A percentile compares a stretch with the other conserved stretches of the same genome.
phyloP scores from a whole-genome alignment of 2,888 invertebrate genomes.

The Spatulosminthurus flaviceps region DNA sequence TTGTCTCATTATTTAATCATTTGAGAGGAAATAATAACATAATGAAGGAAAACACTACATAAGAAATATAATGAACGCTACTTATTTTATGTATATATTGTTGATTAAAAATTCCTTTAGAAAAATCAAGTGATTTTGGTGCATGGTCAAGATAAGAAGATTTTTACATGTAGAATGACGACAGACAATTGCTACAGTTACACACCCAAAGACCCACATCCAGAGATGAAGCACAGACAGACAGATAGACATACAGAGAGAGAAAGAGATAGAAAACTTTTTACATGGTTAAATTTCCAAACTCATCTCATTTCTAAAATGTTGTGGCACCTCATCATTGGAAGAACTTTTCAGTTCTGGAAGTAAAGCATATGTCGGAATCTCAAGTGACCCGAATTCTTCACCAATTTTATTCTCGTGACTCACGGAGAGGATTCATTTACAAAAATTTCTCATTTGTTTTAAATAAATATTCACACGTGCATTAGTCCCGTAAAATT shows the following conservation, averaged over 20 bases:
- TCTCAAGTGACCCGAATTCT: background rate
- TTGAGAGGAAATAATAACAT: too few relatives aligned
- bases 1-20: too few relatives aligned
- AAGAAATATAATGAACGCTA: too few relatives aligned
- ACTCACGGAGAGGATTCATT: slow-evolving; percentile 3
- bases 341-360: background rate
- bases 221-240: background rate
- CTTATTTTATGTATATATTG: too few relatives aligned
- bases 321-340: too few relatives aligned
- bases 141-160: background rate
- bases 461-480: slow-evolving; percentile 2
- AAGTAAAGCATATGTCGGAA: background rate
- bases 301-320: background rate
- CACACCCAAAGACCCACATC: slow-evolving; percentile 14
- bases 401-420: slow-evolving; percentile 10
- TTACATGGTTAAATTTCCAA: background rate
- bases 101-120: too few relatives aligned
- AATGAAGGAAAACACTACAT: too few relatives aligned
- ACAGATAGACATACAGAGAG: too few relatives aligned
- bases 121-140: too few relatives aligned
- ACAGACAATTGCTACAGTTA: background rate
- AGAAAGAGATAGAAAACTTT: background rate
- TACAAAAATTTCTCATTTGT: slow-evolving; percentile 14
- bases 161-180: background rate
- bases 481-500: background rate